Evolutionary conservation across 2,113 vertebrate species (phyloP).

Genomic region (Apeltes quadracus): DNA sequence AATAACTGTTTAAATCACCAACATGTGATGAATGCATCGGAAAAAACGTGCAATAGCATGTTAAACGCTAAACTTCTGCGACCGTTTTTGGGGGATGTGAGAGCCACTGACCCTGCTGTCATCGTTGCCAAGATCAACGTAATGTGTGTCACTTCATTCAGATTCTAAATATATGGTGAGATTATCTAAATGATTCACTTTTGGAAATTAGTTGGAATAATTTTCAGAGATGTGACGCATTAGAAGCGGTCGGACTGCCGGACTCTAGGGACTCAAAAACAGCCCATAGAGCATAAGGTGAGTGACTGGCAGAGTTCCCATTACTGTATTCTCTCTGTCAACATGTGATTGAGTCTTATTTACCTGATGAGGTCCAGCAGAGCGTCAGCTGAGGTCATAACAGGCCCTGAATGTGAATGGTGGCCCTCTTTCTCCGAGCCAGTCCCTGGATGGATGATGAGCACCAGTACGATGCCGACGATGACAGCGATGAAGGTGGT

Average conservation of each 20-base stretch:
- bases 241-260: not conserved
- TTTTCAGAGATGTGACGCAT: not conserved
- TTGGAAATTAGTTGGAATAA: not conserved
- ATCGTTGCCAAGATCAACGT: not conserved
- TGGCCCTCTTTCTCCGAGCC: constrained; percentile 84
- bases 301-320: not conserved
- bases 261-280: no score
- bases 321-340: no score
- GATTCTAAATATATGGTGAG: not conserved
- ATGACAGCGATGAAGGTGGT: constrained; percentile 91
- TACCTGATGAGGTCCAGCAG: constrained; percentile 90
- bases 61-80: no score
- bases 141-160: not conserved
- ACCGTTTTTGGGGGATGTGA: no score
- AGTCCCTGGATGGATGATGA: constrained; percentile 85
- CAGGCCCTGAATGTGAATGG: constrained; percentile 75
- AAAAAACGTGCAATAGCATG: no score
- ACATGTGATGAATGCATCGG: no score
- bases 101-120: no score
- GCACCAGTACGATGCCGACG: constrained; percentile 84
- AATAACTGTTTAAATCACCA: no score
- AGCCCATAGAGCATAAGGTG: not conserved
- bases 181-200: not conserved
- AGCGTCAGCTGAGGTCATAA: constrained; percentile 88
- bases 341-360: not conserved